Base-by-base conservation (phyloP, 2,797 vertebrate species). In the Sylvia borin region DNA sequence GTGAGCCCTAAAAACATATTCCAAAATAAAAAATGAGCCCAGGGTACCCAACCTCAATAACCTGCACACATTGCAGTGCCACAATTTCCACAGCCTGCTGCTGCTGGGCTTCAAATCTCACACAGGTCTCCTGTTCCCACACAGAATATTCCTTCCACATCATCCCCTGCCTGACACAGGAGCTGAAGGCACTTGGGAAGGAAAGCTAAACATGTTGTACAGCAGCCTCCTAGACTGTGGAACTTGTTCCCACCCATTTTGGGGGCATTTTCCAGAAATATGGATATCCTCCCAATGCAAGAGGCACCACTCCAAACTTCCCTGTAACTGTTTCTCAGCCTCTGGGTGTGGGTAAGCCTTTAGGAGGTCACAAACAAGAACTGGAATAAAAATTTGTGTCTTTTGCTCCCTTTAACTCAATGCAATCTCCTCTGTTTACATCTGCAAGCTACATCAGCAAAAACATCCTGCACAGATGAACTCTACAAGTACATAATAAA, bases 401-500 rank as follows among this genome's bases (percentile, higher is more conserved):
- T 68, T 79, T 48, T 65, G 3, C 31, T 88, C 36, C 36, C 68
- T 88, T 70, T 68, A 92, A 54, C 38, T 78, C 58, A 10, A 7
- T 9, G 13, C n/a, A 74, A 11, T 65, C n/a, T 9, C 48, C 40
- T 70, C 73, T 90, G 55, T 90, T 90, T 95, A 88, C 70, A 64
- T 73, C 85, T 78, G 20, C 83, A 58, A 84, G 82, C 85, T 67
- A 68, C 55, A 48, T 94, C 93, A 81, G 93, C 92, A 94, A 73
- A 95, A 95, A 84, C 43, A 71, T 57, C 90, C 93, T 73, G 55
- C 64, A 24, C 88, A 86, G 80, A 93, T 92, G 62, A 95, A 94
- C 92, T 65, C 88, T 18, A 34, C 40, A 51, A 95, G 70, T 89
- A 45, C 64, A 36, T 91, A 95, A 95, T 95, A 97, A 96, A 96